Conservation (phyloP, 2,113 vertebrate species). For the Pipra filicauda region DNA sequence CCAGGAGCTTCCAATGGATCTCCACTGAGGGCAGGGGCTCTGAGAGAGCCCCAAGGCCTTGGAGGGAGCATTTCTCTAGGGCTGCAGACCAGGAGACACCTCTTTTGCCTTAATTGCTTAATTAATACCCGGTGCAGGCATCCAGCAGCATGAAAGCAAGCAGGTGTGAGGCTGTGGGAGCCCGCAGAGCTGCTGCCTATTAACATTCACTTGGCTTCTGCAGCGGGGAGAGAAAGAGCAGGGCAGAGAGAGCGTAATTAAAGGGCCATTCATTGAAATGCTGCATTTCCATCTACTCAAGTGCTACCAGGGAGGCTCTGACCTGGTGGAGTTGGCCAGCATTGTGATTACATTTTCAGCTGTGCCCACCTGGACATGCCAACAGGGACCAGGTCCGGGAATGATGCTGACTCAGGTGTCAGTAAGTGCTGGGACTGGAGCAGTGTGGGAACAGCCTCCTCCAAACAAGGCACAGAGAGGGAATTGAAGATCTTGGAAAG, state of each 20-base stretch:
- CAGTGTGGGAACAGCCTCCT: not conserved
- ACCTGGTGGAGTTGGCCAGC: not conserved
- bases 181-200: not conserved
- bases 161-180: slow-evolving; percentile 2
- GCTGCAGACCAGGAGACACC: not conserved
- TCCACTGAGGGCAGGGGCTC: not conserved
- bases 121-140: not conserved
- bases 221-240: not conserved
- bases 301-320: not conserved
- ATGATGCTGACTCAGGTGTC: not conserved
- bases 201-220: slow-evolving; percentile 42
- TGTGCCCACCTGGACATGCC: rapidly evolving
- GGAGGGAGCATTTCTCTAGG: not conserved
- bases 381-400: not conserved
- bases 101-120: not conserved
- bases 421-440: not conserved
- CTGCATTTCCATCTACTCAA: not conserved
- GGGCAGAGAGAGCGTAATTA: not conserved
- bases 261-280: slow-evolving; percentile 36
- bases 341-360: not conserved
- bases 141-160: slow-evolving; percentile 14
- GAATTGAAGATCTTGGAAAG: not conserved
- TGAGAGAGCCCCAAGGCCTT: not conserved
- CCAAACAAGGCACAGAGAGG: too few species aligned
- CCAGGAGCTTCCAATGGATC: not conserved